Evolutionary conservation across 2,888 invertebrate species (phyloP), one percentile per base, ranked within the genome.

Genomic region (Podotricha telesiphe): DNA sequence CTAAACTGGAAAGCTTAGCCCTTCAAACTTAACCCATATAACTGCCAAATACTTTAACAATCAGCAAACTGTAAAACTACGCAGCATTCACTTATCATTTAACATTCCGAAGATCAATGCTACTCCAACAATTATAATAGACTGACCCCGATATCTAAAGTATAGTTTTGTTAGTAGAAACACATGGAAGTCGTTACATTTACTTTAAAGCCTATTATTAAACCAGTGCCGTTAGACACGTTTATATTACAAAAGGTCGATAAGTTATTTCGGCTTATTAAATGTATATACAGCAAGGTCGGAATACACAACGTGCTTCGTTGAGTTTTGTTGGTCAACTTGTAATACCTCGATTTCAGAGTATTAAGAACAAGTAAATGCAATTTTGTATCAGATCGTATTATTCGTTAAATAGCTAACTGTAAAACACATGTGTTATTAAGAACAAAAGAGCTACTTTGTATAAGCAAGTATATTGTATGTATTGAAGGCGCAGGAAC

Each of bases 211-310:
- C 19, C 58, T 67, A 69, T 70, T 48, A 71, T 69, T 63, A 61
- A 65, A 64, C 67, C 63, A 67, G 68, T 65, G 61, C 59, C 67
- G 62, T 68, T 65, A 68, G 69, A 72, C 75, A 75, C 68, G 76
- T 70, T 70, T 74, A 65, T 59, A 72, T 71, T 72, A 70, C 72
- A 69, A 70, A 64, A 68, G 58, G 68, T 71, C 70, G 73, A 74
- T 75, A 76, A 72, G 69, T 70, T 74, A 61, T 74, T 74, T 73
- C 70, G 72, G 69, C 63, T 70, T 71, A 73, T 70, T 51, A 56
- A 70, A 48, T 47, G n/a, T n/a, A 55, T 62, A 53, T 53, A 45
- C 22, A 20, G 53, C 69, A 69, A 73, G 70, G 67, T 55, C 69
- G 42, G 48, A 59, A 69, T 53, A 51, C 56, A 28, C 48, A 64